Base-by-base conservation (phyloP, 2,888 invertebrate genomes). In the Entomobrya proxima region DNA sequence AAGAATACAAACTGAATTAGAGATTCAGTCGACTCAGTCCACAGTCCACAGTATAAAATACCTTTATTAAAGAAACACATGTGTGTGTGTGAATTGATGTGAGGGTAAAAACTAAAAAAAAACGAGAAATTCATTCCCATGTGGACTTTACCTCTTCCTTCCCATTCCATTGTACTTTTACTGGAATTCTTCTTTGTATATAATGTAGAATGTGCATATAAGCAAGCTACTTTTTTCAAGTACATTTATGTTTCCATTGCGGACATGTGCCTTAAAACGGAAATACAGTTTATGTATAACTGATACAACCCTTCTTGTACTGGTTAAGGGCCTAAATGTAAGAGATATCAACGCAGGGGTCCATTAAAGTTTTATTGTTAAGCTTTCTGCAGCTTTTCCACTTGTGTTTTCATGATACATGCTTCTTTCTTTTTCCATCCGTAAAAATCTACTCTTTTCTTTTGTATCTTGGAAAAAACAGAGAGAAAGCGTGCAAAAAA, bases 281-380 rank as follows among this genome's bases (percentile, higher is more conserved):
- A 67, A 40, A 67, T 40, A 67, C 18, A 67, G 21, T 35, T 58
- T 64, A 35, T 64, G 64, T 64, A 69, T 5, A 69, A 27, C 69
- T 69, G 40, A 69, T 44, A 69, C 47, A 30, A 32, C n/a, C 1
- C 13, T 55, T 7, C 55, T 55, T 55, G 18, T 55, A 24, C 24
- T n/a, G n/a, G 18, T 11, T 11, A 32, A 44, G 30, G 72, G 7
- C 37, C 30, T 47, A 72, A 72, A 47, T 50, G 47, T 50, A 47
- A 1, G 55, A 27, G 47, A 52, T 58, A 74, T 74, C 64, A 58
- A 30, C 24, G 27, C 77, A 61, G 72, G 72, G 72, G 72, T 77
- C 81, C 81, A 81, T 81, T 81, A 81, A 81, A 81, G 58, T 81
- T 81, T 81, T 81, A 81, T 81, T 81, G 74, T 69, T 72, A 18